Evolutionary conservation across 1,140 invertebrate species (phyloP), one percentile per base, ranked within the genome.

Genomic region (Dendrolimus kikuchii): DNA sequence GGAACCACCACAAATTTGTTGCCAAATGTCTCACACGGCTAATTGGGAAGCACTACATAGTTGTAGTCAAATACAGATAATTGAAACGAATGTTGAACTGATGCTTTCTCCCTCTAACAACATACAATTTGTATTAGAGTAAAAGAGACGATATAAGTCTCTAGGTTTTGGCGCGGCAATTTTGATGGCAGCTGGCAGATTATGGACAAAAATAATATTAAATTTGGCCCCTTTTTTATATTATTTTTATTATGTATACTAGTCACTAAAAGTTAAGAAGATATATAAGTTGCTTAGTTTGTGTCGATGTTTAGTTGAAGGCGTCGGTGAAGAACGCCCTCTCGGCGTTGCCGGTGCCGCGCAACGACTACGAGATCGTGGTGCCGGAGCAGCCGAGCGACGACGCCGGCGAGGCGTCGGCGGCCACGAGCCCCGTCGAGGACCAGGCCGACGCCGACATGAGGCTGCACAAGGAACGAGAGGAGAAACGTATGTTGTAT

Each of bases 281-380:
- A n/a, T 23, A 23, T 23, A 23, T 23, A 3, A 23, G 23, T 23
- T 23, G 23, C 23, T 8, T 44, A n/a, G 8, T 46, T 7, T 49
- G 10, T 54, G 23, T 23, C 23, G 23, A 23, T 23, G 23, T 57
- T 3, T 55, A 91, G 89, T 59, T 92, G 5, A 93, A 92, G 70
- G 92, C 94, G 46, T 92, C 95, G 45, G 88, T 99, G 6, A 90
- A 91, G 46, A 90, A 91, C 53, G 93, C 94, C 2, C 83, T 99
- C 7, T 92, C 92, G 40, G 86, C 92, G 6, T 86, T 99, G 53
- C 99, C 98, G 5, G 77, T 90, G 38, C 98, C 99, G 0, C 93
- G 94, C 57, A 99, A 99, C 82, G 98, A 99, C 86, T 99, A 98
- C 87, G 98, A 99, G 87, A 98, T 99, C 75, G 97, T 99, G 44